Conservation (phyloP, 2,113 vertebrate genomes). For the Himantopus leucocephalus region DNA sequence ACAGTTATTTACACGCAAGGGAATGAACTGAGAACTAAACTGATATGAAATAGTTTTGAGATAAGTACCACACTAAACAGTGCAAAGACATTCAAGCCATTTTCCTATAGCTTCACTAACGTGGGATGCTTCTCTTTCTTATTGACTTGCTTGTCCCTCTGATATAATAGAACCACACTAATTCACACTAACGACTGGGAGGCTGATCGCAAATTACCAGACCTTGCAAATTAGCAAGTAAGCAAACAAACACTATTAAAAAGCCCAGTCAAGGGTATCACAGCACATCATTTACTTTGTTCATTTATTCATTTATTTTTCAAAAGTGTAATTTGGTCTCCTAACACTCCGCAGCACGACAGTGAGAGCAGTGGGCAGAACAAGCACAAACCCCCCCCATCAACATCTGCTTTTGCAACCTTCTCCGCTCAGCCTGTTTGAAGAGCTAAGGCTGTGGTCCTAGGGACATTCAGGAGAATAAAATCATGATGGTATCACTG, state of each 20-base stretch:
- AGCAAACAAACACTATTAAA: constrained; percentile 39
- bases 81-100: not conserved
- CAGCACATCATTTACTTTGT: not conserved
- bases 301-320: constrained; percentile 15
- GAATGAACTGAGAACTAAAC: not conserved
- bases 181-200: not conserved
- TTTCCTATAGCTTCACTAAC: not conserved
- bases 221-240: constrained; percentile 55
- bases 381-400: not conserved
- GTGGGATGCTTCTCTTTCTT: not conserved
- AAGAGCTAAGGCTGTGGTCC: not conserved
- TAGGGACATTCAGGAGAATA: not conserved
- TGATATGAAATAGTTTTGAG: not conserved
- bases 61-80: not conserved
- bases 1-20: not conserved
- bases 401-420: not conserved
- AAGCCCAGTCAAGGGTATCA: constrained; percentile 13
- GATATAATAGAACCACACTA: not conserved
- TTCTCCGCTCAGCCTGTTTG: not conserved
- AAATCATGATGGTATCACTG: not conserved
- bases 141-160: not conserved
- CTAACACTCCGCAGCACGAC: not conserved
- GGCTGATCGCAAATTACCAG: not conserved
- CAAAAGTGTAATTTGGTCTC: not conserved
- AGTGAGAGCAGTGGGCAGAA: not conserved